Base-by-base conservation (phyloP, 2,888 invertebrate genomes). In the Bembecia ichneumoniformis region DNA sequence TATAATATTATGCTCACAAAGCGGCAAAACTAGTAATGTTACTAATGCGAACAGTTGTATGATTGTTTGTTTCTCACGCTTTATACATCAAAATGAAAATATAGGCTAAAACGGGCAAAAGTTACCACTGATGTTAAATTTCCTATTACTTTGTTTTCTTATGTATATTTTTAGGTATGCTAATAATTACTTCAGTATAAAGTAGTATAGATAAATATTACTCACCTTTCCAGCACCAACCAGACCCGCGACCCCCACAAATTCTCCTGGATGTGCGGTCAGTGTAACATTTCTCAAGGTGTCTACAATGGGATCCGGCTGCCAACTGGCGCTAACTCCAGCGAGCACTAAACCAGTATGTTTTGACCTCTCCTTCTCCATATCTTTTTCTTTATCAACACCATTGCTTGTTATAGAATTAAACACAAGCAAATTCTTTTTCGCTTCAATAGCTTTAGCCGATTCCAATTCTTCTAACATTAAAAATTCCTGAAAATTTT, bases 171-270 rank as follows among this genome's bases (percentile, higher is more conserved):
- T n/a, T n/a, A n/a, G n/a, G n/a, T n/a, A n/a, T n/a, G n/a, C n/a
- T n/a, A n/a, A n/a, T 10, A 35, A 35, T 9, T 10, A 35, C 7
- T 35, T 35, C 7, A 35, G 10, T 35, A n/a, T 35, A 35, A n/a
- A n/a, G n/a, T n/a, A n/a, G n/a, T n/a, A n/a, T n/a, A n/a, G n/a
- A n/a, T n/a, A n/a, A n/a, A n/a, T n/a, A n/a, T n/a, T n/a, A 28
- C 28, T 58, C 65, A 89, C 89, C 88, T 93, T 95, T 49, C 94
- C 94, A 3, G 92, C 78, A n/a, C 94, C 94, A 0, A 94, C 94
- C 35, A 92, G 89, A 11, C 94, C 94, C 43, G 93, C 91, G 1
- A 94, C 79, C 1, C 92, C 92, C 43, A 93, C 77, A 49, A 92
- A 82, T 58, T 90, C 88, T 35, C 91, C 91, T 40, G 83, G 88